phyloP scores from a whole-genome alignment of 2,113 vertebrate genomes.

The Hippoglossus stenolepis region DNA sequence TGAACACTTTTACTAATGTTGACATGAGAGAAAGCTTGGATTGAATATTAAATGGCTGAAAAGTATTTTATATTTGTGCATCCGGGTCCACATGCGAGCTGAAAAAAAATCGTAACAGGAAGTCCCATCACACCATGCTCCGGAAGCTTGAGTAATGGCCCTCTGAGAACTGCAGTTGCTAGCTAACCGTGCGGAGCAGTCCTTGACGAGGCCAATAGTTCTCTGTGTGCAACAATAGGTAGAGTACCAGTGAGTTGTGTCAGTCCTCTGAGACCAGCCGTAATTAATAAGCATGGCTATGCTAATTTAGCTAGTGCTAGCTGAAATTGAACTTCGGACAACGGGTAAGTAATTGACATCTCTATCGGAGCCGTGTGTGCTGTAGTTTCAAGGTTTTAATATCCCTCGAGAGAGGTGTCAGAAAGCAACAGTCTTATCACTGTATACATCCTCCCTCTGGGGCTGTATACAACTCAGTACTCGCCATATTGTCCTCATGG shows the following conservation, averaged over 20 bases:
- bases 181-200: neutral
- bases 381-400: neutral
- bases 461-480: neutral
- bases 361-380: neutral
- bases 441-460: no score
- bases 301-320: conserved; percentile 1
- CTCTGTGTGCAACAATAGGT: conserved; percentile 24
- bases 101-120: neutral
- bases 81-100: no score
- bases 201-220: neutral
- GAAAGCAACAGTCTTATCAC: no score
- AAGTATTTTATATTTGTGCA: no score
- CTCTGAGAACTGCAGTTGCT: neutral
- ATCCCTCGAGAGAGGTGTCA: neutral
- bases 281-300: neutral
- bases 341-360: neutral
- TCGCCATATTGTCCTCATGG: no score
- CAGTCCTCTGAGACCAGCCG: neutral
- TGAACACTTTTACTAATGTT: no score
- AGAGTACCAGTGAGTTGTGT: conserved; percentile 5
- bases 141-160: neutral
- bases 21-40: no score
- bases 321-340: conserved; percentile 9
- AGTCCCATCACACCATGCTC: neutral
- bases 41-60: no score